A percentile compares a stretch with the other conserved stretches of the same genome.
Conservation (phyloP, 1,140 invertebrate species). For the Euura lappo region DNA sequence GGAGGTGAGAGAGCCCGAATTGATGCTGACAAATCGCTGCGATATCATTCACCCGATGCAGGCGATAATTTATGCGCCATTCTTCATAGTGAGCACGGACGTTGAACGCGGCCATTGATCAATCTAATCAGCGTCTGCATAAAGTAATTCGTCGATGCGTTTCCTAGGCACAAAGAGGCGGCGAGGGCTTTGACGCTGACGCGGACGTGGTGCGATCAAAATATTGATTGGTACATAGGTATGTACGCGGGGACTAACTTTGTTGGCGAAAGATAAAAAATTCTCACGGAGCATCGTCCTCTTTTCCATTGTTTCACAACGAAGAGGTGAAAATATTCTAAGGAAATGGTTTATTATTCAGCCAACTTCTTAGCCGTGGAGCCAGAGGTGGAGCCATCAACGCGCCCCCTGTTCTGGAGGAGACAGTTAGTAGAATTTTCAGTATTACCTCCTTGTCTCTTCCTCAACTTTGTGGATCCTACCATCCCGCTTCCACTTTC, state of each 20-base stretch:
- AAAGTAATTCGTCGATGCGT: constrained; percentile 4
- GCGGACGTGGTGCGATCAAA: background rate
- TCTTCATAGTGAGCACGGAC: background rate
- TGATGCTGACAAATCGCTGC: background rate
- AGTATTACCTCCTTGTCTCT: background rate
- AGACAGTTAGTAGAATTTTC: constrained; percentile 13
- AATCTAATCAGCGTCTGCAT: constrained; percentile 5
- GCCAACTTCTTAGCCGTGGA: background rate
- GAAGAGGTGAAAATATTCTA: constrained; percentile 6
- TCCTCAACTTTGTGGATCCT: background rate
- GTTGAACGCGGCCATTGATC: background rate
- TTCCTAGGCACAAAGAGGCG: background rate
- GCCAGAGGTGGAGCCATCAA: background rate
- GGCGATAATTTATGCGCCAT: background rate
- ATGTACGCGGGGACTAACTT: background rate
- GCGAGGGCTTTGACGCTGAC: background rate
- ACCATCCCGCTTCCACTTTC: background rate
- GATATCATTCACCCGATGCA: background rate
- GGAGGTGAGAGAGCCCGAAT: background rate
- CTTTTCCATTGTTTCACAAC: background rate
- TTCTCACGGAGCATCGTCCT: background rate
- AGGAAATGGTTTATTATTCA: constrained; percentile 1
- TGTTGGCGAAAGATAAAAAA: constrained; percentile 7
- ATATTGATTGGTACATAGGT: background rate
- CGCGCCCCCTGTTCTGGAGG: background rate